These are phyloP conservation scores for Rhopalosiphum padi DNA, from an alignment of 1,140 invertebrate species.

Conservation along the genomic window DNA sequence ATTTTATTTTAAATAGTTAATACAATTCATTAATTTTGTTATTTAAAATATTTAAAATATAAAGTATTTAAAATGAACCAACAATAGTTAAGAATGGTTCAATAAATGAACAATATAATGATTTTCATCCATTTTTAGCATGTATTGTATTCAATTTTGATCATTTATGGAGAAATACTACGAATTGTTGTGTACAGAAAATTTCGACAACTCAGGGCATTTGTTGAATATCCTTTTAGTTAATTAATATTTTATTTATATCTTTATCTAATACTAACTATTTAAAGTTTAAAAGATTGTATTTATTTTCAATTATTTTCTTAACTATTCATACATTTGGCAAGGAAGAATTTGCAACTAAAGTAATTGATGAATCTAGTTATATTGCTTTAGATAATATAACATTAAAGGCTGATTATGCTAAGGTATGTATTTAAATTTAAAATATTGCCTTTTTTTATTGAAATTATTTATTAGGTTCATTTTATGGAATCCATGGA, in stretches of 20 bases:
- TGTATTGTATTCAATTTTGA: background rate
- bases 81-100: too few species aligned
- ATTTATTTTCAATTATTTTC: background rate
- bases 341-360: background rate
- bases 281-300: background rate
- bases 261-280: background rate
- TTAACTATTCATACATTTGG: slow-evolving; percentile 16
- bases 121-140: background rate
- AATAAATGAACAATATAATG: too few species aligned
- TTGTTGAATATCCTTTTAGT: slow-evolving; percentile 39
- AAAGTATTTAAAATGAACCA: too few species aligned
- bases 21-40: too few species aligned
- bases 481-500: background rate
- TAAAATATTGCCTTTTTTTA: background rate
- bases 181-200: background rate
- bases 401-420: background rate
- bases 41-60: too few species aligned
- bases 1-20: too few species aligned
- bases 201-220: background rate
- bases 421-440: slow-evolving; percentile 16
- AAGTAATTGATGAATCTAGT: background rate
- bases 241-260: background rate
- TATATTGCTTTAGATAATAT: background rate
- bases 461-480: background rate
- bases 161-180: background rate